phyloP scores from a whole-genome alignment of 1,140 invertebrate genomes.

The Forficula auricularia region DNA sequence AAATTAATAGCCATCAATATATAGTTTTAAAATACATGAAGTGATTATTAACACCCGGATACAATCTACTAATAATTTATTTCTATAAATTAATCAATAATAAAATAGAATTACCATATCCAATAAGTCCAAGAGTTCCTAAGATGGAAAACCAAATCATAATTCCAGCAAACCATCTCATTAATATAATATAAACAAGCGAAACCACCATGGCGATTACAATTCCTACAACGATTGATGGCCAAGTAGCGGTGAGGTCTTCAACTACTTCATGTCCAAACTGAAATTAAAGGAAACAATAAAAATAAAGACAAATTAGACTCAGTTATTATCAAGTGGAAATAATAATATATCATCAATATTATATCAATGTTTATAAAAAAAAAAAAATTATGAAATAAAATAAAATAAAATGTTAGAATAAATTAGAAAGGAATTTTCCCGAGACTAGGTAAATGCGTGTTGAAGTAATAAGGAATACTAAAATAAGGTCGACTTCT shows the following conservation, averaged over 20 bases:
- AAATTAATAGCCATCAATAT: too few species aligned
- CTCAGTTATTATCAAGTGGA: neutral
- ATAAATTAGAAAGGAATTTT: too few species aligned
- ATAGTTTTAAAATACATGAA: too few species aligned
- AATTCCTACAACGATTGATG: constrained; percentile 46
- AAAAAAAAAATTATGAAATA: constrained; percentile 3
- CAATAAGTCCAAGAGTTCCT: constrained; percentile 45
- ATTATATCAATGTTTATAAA: constrained; percentile 9
- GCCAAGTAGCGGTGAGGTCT: constrained; percentile 52
- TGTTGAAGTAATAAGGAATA: too few species aligned
- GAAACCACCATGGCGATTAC: constrained; percentile 48
- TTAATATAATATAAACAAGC: constrained; percentile 71
- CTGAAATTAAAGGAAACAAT: constrained; percentile 16
- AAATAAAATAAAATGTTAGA: too few species aligned
- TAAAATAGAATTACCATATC: constrained; percentile 52
- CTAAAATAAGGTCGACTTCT: too few species aligned
- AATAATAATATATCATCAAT: constrained; percentile 15
- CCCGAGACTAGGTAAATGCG: too few species aligned
- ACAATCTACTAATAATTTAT: too few species aligned
- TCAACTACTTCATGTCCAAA: constrained; percentile 49
- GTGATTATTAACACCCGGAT: too few species aligned
- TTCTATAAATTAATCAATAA: too few species aligned
- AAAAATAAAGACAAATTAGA: too few species aligned
- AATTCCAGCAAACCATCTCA: constrained; percentile 69
- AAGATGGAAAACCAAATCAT: constrained; percentile 76